Percentiles rank a stretch among this genome's conserved stretches.
These are phyloP conservation scores for Corythoichthys intestinalis DNA, from an alignment of 2,113 vertebrate species.

Conservation along the genomic window DNA sequence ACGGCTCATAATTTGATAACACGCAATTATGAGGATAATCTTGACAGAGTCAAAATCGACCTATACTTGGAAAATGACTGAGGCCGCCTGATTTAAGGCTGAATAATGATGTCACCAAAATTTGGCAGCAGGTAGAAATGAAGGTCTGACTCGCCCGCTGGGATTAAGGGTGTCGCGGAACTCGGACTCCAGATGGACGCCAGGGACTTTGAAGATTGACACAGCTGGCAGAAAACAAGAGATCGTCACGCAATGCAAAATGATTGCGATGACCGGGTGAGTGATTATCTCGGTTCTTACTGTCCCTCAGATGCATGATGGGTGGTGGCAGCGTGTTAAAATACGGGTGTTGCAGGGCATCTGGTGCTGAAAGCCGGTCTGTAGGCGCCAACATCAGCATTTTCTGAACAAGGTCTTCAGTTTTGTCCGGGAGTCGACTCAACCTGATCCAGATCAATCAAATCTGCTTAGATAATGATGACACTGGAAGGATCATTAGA, in stretches of 20 bases:
- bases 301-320: constrained; percentile 77
- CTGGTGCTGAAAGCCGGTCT: constrained; percentile 72
- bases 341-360: constrained; percentile 75
- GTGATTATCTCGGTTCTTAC: constrained; percentile 54
- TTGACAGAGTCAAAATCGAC: neutral
- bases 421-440: constrained; percentile 73
- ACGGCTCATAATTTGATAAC: neutral
- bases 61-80: neutral
- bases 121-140: constrained; percentile 60
- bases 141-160: constrained; percentile 50
- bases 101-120: constrained; percentile 72
- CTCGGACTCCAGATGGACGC: constrained; percentile 80
- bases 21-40: neutral
- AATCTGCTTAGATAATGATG: neutral
- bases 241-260: neutral
- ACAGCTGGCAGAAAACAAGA: constrained; percentile 61
- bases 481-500: neutral
- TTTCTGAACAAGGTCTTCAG: constrained; percentile 78
- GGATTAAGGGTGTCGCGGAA: constrained; percentile 77
- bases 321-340: constrained; percentile 81
- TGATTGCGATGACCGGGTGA: neutral
- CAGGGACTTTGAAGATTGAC: constrained; percentile 83
- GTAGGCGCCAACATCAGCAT: constrained; percentile 76
- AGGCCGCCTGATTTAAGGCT: neutral
- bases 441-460: constrained; percentile 64